phyloP scores from a whole-genome alignment of 2,113 vertebrate genomes.

The Phocoena phocoena region DNA sequence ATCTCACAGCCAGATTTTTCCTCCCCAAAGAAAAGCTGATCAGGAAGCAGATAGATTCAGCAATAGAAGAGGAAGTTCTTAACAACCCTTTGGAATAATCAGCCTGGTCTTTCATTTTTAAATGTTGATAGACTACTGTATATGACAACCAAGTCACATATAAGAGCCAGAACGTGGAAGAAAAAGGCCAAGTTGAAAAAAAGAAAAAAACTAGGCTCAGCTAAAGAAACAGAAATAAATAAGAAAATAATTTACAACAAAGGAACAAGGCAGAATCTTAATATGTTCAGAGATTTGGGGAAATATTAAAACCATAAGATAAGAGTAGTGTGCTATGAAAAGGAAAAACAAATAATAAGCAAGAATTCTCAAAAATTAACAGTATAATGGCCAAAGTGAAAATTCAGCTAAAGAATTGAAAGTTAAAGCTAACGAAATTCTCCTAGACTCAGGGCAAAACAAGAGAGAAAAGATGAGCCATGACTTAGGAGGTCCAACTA shows the following conservation, averaged over 20 bases:
- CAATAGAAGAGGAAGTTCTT: neutral
- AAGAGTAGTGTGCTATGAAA: neutral
- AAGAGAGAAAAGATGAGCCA: neutral
- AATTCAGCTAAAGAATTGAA: neutral
- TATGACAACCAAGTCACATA: neutral
- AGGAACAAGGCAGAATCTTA: neutral
- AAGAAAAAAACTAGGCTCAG: neutral
- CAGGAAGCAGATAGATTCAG: neutral
- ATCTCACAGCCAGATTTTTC: neutral
- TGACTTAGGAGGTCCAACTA: neutral
- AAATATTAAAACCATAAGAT: neutral
- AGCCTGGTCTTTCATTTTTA: neutral
- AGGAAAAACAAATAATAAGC: neutral
- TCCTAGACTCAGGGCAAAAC: neutral
- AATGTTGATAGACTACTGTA: neutral
- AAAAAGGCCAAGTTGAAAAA: neutral
- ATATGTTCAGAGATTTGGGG: neutral
- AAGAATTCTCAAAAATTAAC: neutral
- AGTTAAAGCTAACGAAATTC: neutral
- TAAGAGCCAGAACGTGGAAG: neutral
- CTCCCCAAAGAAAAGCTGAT: neutral
- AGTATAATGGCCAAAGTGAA: neutral
- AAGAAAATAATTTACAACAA: neutral
- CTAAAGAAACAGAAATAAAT: neutral
- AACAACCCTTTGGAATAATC: neutral